Base-by-base conservation (phyloP, 2,888 invertebrate species). In the Diarsia dahlii region DNA sequence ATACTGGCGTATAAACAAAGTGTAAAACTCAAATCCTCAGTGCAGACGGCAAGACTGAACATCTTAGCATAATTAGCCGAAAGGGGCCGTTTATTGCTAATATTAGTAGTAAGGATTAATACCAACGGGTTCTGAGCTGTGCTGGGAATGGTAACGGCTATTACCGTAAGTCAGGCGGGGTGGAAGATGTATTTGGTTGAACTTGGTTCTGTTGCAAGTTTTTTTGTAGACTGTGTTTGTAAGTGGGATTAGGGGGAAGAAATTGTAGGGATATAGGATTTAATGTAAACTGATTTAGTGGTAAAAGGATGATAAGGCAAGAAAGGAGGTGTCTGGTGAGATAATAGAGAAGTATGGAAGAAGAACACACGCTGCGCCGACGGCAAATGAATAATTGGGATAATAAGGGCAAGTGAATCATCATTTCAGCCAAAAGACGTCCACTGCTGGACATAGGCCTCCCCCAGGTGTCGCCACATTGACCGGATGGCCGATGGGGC, bases 51-150 rank as follows among this genome's bases (percentile, higher is more conserved):
- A 93, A 94, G 90, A 93, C 90, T 92, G 91, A 93, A 92, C 93
- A 93, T 95, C 95, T 95, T 95, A 95, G 95, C 96, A 96, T 95
- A 96, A 96, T 96, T 95, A 95, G 95, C 91, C 88, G 88, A 91
- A 92, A 94, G 95, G 95, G 95, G 94, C 90, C 95, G 95, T 95
- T 96, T 94, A 96, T 95, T 91, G 94, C 95, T 95, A 95, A 95
- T 96, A 96, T 96, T 96, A 96, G 95, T 96, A 94, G 95, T 95
- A 90, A 87, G 96, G 96, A 95, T 95, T 96, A 95, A 94, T 95
- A 95, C 90, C 86, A 91, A 89, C 91, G 89, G 88, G 88, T 78
- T 64, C 71, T 73, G 88, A 81, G 89, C 89, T 86, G 90, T 83
- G 84, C 87, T 89, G 86, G 86, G 91, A 91, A 90, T 92, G 92